phyloP scores from a whole-genome alignment of 2,888 invertebrate species.

The Clusia tigrina region DNA sequence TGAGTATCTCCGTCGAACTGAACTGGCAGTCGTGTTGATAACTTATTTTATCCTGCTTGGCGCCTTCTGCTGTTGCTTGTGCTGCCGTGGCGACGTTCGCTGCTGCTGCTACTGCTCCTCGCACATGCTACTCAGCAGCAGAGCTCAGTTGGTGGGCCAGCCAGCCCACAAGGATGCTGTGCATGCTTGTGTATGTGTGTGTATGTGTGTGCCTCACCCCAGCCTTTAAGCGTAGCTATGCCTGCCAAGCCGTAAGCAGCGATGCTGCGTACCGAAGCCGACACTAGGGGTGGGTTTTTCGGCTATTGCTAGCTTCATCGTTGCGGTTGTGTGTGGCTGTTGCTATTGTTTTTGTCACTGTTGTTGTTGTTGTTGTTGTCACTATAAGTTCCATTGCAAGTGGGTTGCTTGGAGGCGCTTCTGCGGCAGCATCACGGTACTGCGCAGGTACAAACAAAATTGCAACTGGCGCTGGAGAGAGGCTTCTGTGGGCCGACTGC shows the following conservation, averaged over 20 bases:
- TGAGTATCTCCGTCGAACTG: background rate
- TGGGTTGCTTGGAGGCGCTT: background rate
- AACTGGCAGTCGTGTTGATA: background rate
- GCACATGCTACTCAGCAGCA: background rate
- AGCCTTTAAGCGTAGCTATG: background rate
- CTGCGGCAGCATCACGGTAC: background rate
- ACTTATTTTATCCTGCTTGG: background rate
- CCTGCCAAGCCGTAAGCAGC: no score
- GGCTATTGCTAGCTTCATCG: background rate
- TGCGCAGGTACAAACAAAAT: constrained; percentile 11
- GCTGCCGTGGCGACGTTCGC: background rate
- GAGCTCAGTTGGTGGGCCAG: background rate
- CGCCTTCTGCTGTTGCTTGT: background rate
- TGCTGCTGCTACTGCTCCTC: background rate
- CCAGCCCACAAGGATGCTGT: background rate
- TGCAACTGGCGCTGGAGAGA: background rate
- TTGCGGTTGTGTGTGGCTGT: background rate
- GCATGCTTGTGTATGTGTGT: no score
- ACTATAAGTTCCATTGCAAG: no score
- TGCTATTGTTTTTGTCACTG: background rate
- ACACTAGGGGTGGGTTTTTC: background rate
- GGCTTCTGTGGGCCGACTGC: background rate
- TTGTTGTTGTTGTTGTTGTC: background rate
- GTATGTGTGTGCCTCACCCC: no score
- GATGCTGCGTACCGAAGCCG: no score